Percentiles rank a stretch among this genome's conserved stretches.
Evolutionary conservation across 2,113 vertebrate species (phyloP).

Genomic region (Hippocampus comes): DNA sequence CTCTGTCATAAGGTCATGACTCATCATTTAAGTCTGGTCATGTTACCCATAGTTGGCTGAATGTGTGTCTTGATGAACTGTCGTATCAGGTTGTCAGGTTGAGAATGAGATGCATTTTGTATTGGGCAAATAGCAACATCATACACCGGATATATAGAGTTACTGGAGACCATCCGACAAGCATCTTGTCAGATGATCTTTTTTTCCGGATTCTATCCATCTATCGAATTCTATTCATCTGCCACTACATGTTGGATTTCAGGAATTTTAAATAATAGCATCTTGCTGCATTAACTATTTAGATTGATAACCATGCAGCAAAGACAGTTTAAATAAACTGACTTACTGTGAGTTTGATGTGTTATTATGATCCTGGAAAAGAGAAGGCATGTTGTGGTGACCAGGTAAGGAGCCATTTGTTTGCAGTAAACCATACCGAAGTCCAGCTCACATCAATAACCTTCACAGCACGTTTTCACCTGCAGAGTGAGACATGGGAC

Average conservation of each 20-base stretch:
- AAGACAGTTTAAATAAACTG: background rate
- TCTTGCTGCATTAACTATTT: background rate
- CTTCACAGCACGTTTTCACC: slow-evolving; percentile 25
- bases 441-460: slow-evolving; percentile 20
- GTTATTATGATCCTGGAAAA: slow-evolving; percentile 51
- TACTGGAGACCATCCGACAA: too few relatives aligned
- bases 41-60: too few relatives aligned
- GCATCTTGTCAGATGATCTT: too few relatives aligned
- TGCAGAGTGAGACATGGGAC: slow-evolving; percentile 43
- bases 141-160: too few relatives aligned
- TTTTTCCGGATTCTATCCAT: too few relatives aligned
- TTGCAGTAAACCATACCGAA: background rate
- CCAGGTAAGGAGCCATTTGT: slow-evolving; percentile 52
- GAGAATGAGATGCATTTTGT: too few relatives aligned
- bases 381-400: slow-evolving; percentile 51
- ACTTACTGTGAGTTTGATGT: slow-evolving; percentile 64
- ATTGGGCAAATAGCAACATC: too few relatives aligned
- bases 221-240: too few relatives aligned
- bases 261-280: background rate
- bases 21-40: too few relatives aligned
- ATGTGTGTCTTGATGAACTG: too few relatives aligned
- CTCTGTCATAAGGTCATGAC: too few relatives aligned
- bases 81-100: too few relatives aligned
- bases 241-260: background rate
- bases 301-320: background rate